Conservation (phyloP, 2,888 invertebrate species). For the Diadromus collaris region DNA sequence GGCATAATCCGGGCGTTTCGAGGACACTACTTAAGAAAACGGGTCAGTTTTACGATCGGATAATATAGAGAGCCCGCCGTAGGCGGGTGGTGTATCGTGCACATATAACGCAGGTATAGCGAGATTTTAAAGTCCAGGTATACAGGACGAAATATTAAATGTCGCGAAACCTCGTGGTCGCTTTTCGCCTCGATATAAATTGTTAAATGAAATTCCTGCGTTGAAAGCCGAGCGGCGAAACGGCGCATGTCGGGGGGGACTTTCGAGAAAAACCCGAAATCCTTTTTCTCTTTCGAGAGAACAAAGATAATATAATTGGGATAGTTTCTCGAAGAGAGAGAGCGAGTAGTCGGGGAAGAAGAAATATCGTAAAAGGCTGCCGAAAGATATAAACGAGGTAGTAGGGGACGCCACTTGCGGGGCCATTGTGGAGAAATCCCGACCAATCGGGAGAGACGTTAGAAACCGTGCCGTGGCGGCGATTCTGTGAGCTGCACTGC, state of each 20-base stretch:
- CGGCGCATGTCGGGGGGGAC: background rate
- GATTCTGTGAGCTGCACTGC: conserved; percentile 40
- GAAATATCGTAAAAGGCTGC: conserved; percentile 44
- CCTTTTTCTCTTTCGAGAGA: conserved; percentile 40
- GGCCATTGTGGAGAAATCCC: conserved; percentile 50
- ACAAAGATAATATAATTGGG: conserved; percentile 59
- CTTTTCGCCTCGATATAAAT: background rate
- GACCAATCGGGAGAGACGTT: conserved; percentile 66
- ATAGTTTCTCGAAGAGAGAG: conserved; percentile 39
- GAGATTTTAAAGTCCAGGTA: conserved; percentile 44
- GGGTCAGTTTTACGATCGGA: conserved; percentile 51
- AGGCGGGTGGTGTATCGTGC: conserved; percentile 36
- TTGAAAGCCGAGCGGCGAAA: background rate
- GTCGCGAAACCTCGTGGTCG: conserved; percentile 31
- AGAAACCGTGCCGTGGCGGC: conserved; percentile 23
- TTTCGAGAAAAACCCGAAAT: conserved; percentile 8
- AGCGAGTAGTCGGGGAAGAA: conserved; percentile 31
- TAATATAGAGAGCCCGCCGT: conserved; percentile 22
- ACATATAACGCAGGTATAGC: conserved; percentile 40
- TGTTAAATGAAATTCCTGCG: background rate
- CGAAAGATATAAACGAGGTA: conserved; percentile 50
- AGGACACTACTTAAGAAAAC: conserved; percentile 10
- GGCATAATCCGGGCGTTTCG: conserved; percentile 30
- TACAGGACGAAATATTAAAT: conserved; percentile 33
- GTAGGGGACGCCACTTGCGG: conserved; percentile 60